Evolutionary conservation across 1,140 invertebrate genomes (phyloP).

Genomic region (Drosophila bifasciata): DNA sequence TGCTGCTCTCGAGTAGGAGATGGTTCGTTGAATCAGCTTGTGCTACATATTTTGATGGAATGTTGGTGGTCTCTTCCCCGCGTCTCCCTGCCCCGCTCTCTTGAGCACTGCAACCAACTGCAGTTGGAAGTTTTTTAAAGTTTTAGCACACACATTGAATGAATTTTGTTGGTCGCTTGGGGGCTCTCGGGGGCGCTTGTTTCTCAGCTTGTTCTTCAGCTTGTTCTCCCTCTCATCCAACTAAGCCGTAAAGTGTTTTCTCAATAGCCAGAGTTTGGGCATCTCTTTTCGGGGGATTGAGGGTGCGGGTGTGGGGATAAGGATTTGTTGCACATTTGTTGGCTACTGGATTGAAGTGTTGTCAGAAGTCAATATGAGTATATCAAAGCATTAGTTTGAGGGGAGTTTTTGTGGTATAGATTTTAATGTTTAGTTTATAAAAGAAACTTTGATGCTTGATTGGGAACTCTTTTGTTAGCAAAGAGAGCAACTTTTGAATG

Average conservation of each 20-base stretch:
- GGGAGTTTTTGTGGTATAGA: too few species aligned
- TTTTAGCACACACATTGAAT: conserved; percentile 39
- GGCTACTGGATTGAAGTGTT: too few species aligned
- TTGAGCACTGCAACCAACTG: too few species aligned
- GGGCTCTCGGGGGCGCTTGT: conserved; percentile 7
- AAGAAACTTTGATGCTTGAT: too few species aligned
- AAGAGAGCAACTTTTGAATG: too few species aligned
- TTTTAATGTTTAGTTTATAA: too few species aligned
- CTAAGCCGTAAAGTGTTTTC: conserved; percentile 42
- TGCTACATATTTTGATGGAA: conserved; percentile 67
- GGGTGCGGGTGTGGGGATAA: conserved; percentile 8
- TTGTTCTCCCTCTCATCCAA: conserved; percentile 9
- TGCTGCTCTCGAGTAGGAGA: conserved; percentile 26
- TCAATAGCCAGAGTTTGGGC: not conserved
- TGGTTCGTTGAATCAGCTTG: conserved; percentile 54
- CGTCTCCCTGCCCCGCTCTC: too few species aligned
- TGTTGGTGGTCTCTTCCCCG: conserved; percentile 35
- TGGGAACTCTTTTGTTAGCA: too few species aligned
- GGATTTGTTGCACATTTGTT: conserved; percentile 21
- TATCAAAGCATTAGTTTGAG: too few species aligned
- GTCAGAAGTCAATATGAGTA: too few species aligned
- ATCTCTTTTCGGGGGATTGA: not conserved
- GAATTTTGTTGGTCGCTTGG: too few species aligned
- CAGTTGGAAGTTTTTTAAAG: conserved; percentile 50
- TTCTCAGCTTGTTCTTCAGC: conserved; percentile 15